Base-by-base conservation (phyloP, 2,888 invertebrate genomes). In the Tholera decimalis region DNA sequence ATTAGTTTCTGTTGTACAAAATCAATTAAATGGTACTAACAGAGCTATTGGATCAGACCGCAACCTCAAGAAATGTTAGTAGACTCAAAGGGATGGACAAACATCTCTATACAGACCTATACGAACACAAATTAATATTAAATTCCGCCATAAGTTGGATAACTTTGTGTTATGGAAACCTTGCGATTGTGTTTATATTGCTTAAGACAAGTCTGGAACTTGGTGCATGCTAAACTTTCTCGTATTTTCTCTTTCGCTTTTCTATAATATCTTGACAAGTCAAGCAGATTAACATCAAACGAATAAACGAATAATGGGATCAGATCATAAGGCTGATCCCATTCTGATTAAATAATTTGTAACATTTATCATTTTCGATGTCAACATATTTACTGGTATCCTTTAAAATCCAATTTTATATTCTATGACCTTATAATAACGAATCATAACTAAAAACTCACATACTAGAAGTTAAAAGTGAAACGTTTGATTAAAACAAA, bases 1-100 rank as follows among this genome's bases (percentile, higher is more conserved):
- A 95, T 94, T 94, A 94, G 93, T 93, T 94, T 93, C 92, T 88
- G 88, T 88, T 89, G 86, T 90, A 92, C 88, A 92, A 93, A 93
- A 94, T 93, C 94, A 94, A 94, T 94, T 93, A 92, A 93, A 93
- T 91, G 91, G 87, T 91, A 89, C 91, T 90, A 91, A 89, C 87
- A 80, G 81, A 83, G 87, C 87, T 88, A 89, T 89, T 86, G 87
- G 88, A 85, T 89, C 85, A 78, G 72, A 89, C 92, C 92, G 86
- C 91, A 91, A 89, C 90, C 90, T 86, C 91, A 89, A 91, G 91
- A 90, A 92, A 89, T 89, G 88, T 86, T 91, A 84, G 77, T 79
- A 75, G 82, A 89, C 89, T 91, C 89, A 91, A 91, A 92, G 90
- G 91, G 88, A 85, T 85, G 83, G 86, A 86, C 88, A 82, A 84